phyloP scores from a whole-genome alignment of 2,113 vertebrate species.

The Hydrolagus affinis region DNA sequence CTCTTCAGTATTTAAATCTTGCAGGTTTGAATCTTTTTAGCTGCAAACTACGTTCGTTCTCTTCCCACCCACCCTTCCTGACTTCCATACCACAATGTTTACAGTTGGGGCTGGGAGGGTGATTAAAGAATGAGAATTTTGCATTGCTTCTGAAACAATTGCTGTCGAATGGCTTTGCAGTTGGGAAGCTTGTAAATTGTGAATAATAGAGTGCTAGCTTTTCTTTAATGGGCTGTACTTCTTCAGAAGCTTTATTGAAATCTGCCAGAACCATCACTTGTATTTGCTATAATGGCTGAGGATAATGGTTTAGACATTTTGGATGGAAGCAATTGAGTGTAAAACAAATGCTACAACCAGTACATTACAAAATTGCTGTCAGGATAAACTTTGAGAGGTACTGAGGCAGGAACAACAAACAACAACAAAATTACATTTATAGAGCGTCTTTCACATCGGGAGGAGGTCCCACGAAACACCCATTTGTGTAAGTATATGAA shows the following conservation, averaged over 20 bases:
- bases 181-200: neutral
- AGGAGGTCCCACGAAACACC: no score
- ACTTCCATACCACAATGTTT: neutral
- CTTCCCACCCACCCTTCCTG: neutral
- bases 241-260: neutral
- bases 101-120: neutral
- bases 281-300: neutral
- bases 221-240: neutral
- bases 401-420: neutral
- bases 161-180: neutral
- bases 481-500: neutral
- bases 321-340: neutral
- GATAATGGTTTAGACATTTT: neutral
- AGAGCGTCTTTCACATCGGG: no score
- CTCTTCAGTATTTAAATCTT: neutral
- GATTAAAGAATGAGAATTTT: neutral
- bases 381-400: neutral
- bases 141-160: neutral
- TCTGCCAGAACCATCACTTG: neutral
- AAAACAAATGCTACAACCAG: neutral
- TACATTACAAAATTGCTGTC: neutral
- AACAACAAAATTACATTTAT: no score
- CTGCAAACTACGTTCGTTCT: neutral
- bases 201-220: neutral
- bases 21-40: neutral